Evolutionary conservation across 2,888 invertebrate species (phyloP).

Genomic region (Bimastos eiseni): DNA sequence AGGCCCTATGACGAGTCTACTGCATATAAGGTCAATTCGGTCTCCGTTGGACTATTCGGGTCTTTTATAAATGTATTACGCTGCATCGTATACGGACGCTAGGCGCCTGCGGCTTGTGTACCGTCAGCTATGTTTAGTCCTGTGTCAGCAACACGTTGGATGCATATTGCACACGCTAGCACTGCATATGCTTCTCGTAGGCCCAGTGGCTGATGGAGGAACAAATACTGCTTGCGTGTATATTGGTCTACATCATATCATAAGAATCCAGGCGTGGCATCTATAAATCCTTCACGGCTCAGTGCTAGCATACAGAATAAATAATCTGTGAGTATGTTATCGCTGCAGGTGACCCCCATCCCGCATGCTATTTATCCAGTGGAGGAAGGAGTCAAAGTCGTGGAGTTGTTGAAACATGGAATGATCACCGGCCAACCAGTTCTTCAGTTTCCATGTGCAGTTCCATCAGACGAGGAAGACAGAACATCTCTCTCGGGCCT

Average conservation of each 20-base stretch:
- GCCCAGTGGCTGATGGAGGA: no score
- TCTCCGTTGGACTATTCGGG: no score
- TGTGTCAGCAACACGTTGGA: no score
- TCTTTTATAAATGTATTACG: no score
- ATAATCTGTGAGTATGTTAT: not conserved
- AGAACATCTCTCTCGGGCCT: not conserved
- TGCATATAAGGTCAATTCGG: no score
- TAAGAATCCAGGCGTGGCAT: not conserved
- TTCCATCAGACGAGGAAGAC: not conserved
- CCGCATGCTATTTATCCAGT: not conserved
- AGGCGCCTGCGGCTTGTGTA: no score
- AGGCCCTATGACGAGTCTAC: no score
- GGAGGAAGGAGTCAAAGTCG: not conserved
- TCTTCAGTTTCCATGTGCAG: not conserved
- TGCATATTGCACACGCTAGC: no score
- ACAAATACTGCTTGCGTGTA: no score
- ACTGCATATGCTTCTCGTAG: no score
- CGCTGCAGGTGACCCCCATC: not conserved
- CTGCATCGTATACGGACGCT: no score
- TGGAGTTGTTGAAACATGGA: not conserved
- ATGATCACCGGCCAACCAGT: not conserved
- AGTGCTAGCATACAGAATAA: slow-evolving; percentile 1
- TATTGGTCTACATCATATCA: not conserved
- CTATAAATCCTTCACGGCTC: not conserved
- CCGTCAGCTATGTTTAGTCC: no score